Evolutionary conservation across 2,797 vertebrate species (phyloP), one percentile per base, ranked within the genome.

Genomic region (Lutjanus argentimaculatus): DNA sequence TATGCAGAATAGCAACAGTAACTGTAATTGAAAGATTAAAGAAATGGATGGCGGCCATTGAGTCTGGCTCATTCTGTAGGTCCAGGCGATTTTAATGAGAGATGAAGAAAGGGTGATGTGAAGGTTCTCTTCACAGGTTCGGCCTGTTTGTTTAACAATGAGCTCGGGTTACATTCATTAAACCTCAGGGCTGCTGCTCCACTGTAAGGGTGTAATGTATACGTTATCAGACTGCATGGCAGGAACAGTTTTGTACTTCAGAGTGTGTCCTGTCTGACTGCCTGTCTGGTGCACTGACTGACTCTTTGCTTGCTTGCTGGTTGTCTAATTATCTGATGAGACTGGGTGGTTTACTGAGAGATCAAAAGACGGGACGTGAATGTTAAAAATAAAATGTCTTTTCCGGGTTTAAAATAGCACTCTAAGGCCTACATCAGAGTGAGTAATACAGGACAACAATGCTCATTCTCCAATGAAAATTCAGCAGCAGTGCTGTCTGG

Each of bases 21-120:
- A 93, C 87, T 86, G 80, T 91, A 92, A 90, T 82, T 86, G 86
- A 93, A 92, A 94, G 93, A 95, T 94, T 93, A 95, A 94, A 94
- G 91, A 86, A 89, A 82, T 85, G 92, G 91, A 94, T 78, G 69
- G 72, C 80, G 42, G 91, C 91, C 89, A 86, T 85, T 12, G 40
- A 62, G 77, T 83, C 79, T 83, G 83, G 80, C 77, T 83, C 64
- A 25, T 62, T 53, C 80, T 72, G 75, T 67, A 58, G 77, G 64
- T 78, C 85, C 67, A 42, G 77, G 73, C 80, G 62, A 80, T 87
- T 91, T 89, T 88, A 90, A 92, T 90, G 84, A 89, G 89, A 89
- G 86, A 88, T 87, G 89, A 89, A 88, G 81, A 83, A 75, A 66
- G 82, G 82, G 58, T 56, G 79, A 89, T 68, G 88, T 82, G 84